Evolutionary conservation across 2,113 vertebrate species (phyloP), one percentile per base, ranked within the genome.

Genomic region (Calypte anna): DNA sequence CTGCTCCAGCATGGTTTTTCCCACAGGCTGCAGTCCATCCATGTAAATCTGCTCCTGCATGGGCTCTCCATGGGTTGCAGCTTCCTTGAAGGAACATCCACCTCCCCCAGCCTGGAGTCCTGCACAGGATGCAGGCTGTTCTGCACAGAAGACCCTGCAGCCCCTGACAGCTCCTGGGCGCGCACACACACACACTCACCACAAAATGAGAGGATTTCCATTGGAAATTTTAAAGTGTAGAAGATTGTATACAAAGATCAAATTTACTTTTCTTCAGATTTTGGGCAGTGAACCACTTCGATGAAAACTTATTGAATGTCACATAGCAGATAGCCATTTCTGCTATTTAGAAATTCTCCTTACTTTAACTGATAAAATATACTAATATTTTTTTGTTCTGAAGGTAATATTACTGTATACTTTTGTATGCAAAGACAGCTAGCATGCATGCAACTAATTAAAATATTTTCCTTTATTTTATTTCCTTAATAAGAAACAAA

Each of bases 131-230:
- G 23, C 14, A 22, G 18, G 27, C 25, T 76, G 36, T 38, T 38
- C 36, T 38, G 36, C 36, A 38, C 36, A 38, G 36, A 38, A 38
- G 40, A 40, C 11, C 40, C 23, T 6, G 13, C 31, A 53, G 31
- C 20, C 31, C 44, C 28, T 20, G 11, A 6, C 27, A 28, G 15
- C 0, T 1, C 25, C n/a, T 6, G 10, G 10, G 20, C 9, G 25
- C 14, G 25, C 14, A 30, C 4, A 2, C 14, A 28, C 14, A 30
- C 4, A 2, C 6, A 22, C 12, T 1, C 0, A 30, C 11, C 13
- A 59, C 13, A 51, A 46, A 78, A 50, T 30, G 9, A 27, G 40
- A 14, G 6, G 28, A 15, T 3, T 74, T 70, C 20, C 27, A 27
- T 1, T 19, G 6, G 28, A 54, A 78, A 44, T 21, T 33, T 30